These are phyloP conservation scores for Danionella cerebrum DNA, from an alignment of 2,113 vertebrate genomes.

Conservation along the genomic window DNA sequence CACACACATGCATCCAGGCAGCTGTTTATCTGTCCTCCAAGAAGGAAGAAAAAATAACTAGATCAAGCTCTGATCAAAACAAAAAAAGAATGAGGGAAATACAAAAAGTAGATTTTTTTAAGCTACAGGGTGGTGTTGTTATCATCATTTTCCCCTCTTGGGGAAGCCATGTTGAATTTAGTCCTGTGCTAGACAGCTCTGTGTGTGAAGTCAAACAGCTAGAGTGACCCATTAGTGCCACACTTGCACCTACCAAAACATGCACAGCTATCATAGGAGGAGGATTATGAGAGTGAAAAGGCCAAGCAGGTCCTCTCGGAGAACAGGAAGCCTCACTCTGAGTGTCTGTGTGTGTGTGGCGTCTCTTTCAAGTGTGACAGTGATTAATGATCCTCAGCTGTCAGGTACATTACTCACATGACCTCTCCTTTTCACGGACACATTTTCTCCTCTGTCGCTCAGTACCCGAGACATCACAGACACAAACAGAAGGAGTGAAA, in stretches of 20 bases:
- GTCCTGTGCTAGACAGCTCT: conserved; percentile 55
- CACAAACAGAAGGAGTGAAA: conserved; percentile 1
- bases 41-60: conserved; percentile 8
- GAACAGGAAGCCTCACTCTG: conserved; percentile 33
- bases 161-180: conserved; percentile 48
- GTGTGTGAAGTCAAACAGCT: conserved; percentile 57
- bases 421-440: conserved; percentile 27
- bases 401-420: conserved; percentile 59
- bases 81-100: conserved; percentile 5
- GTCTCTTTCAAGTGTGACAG: conserved; percentile 54
- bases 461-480: conserved; percentile 13
- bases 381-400: conserved; percentile 70
- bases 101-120: conserved; percentile 41
- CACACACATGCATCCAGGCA: conserved; percentile 19
- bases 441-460: conserved; percentile 2
- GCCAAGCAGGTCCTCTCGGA: conserved; percentile 21
- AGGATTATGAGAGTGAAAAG: conserved; percentile 34
- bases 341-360: conserved; percentile 18
- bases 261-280: conserved; percentile 22
- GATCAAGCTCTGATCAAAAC: conserved; percentile 24
- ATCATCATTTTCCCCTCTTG: background rate
- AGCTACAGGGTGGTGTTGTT: background rate
- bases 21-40: background rate
- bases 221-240: conserved; percentile 63
- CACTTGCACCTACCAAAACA: conserved; percentile 43